Conservation (phyloP, 2,888 invertebrate species). For the Drosophila emarginata region DNA sequence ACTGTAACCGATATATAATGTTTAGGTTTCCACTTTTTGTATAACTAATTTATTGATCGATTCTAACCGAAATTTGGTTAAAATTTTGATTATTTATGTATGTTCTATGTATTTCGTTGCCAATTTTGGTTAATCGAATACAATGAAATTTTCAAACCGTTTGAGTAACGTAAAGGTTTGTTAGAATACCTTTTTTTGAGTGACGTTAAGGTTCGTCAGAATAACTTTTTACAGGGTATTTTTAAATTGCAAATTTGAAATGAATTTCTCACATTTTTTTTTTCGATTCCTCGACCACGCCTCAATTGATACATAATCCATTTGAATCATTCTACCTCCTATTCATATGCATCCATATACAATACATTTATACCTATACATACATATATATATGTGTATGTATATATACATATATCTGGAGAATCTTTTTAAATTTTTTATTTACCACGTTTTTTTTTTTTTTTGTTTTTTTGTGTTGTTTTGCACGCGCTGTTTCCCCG, state of each 20-base stretch:
- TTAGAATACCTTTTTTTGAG: too few relatives aligned
- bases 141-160: not conserved
- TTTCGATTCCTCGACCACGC: not conserved
- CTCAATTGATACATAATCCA: slow-evolving; percentile 5
- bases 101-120: too few relatives aligned
- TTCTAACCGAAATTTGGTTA: too few relatives aligned
- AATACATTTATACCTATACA: not conserved
- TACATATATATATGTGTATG: not conserved
- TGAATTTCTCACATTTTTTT: not conserved
- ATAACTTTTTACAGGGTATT: not conserved
- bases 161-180: not conserved
- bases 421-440: not conserved
- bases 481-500: not conserved
- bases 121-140: too few relatives aligned
- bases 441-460: slow-evolving; percentile 1
- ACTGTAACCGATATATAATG: too few relatives aligned
- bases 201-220: too few relatives aligned
- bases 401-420: not conserved
- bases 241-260: not conserved
- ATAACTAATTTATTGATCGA: too few relatives aligned
- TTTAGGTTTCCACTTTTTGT: too few relatives aligned
- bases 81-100: too few relatives aligned
- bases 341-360: not conserved
- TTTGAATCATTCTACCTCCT: too few relatives aligned
- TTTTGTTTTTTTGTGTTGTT: not conserved